Base-by-base conservation (phyloP, 2,888 invertebrate genomes). In the Drosophila anomalata region DNA sequence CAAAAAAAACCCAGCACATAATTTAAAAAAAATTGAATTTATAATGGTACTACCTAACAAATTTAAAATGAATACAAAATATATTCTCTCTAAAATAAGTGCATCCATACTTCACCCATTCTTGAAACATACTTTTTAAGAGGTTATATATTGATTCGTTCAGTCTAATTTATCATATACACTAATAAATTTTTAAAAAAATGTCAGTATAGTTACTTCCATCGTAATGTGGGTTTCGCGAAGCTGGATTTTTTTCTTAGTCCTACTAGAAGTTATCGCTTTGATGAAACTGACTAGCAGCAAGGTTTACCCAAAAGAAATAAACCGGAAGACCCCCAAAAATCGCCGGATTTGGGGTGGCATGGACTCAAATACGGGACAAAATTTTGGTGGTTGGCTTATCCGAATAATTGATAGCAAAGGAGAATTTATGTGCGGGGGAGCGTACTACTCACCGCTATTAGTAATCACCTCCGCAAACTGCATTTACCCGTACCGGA, bases 401-500 rank as follows among this genome's bases (percentile, higher is more conserved):
- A 31, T 78, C 2, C 48, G 51, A 9, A 65, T 78, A 6, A 48
- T 20, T 9, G 63, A 60, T 0, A 5, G 20, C 1, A 9, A 61
- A 14, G 61, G 60, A 1, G 12, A 6, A 9, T 47, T 65, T 7
- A 54, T 53, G 0, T 78, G 80, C 31, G 53, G 66, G 3, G 80
- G 62, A 2, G 20, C 80, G 5, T 80, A 78, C 52, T 65, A 57
- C 20, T 4, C 63, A 0, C 72, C 78, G 1, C 2, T 66, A 0
- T 11, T 78, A 31, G 76, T 75, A 2, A 36, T 78, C 5, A 61
- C 78, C 4, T 78, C 78, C 0, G 78, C 75, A n/a, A 80, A 66
- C 41, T 78, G 80, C 31, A 53, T 78, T n/a, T 17, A 51, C 3
- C 75, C 80, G 0, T 68, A 55, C 47, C 57, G 57, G 0, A 48